A percentile compares a stretch with the other conserved stretches of the same genome.
Evolutionary conservation across 2,888 invertebrate species (phyloP).

Genomic region (Agrochola lota): DNA sequence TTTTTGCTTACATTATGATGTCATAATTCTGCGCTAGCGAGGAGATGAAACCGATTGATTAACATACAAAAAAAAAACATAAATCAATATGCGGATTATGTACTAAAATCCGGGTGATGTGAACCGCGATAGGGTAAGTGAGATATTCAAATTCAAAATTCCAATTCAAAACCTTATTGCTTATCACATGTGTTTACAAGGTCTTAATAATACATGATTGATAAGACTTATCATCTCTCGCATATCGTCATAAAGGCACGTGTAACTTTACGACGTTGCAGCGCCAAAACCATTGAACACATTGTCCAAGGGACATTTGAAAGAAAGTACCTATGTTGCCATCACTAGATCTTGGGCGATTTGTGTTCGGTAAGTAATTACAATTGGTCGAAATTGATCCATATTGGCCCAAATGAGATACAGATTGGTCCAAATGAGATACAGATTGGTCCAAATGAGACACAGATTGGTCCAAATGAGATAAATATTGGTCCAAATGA

Average conservation of each 20-base stretch:
- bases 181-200: too few relatives aligned
- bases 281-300: too few relatives aligned
- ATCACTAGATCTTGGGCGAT: neutral
- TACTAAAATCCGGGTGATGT: neutral
- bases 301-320: neutral
- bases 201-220: too few relatives aligned
- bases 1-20: neutral
- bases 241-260: neutral
- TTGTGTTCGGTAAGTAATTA: neutral
- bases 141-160: too few relatives aligned
- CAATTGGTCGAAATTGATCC: too few relatives aligned
- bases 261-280: neutral
- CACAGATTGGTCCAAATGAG: too few relatives aligned
- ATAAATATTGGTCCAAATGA: too few relatives aligned
- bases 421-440: too few relatives aligned
- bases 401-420: too few relatives aligned
- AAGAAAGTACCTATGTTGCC: neutral
- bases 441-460: too few relatives aligned
- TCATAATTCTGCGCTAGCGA: neutral
- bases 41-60: neutral
- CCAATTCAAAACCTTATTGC: too few relatives aligned
- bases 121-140: neutral
- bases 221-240: slow-evolving; percentile 13
- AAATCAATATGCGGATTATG: neutral
- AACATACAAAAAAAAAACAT: neutral